phyloP scores from a whole-genome alignment of 2,888 invertebrate species.

The Eudasyphora cyanicolor region DNA sequence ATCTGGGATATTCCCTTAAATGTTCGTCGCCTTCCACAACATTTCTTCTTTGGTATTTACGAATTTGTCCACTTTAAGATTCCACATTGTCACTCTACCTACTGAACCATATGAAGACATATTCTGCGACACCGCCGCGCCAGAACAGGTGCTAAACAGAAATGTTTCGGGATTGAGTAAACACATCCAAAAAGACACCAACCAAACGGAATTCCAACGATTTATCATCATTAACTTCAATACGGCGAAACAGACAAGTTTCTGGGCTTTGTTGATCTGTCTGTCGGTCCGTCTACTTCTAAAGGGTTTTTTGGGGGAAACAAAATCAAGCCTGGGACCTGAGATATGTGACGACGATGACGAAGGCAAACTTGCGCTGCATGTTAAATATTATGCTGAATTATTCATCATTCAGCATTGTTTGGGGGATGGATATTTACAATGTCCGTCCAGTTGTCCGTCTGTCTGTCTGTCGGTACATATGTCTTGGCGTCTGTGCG shows the following conservation, averaged over 20 bases:
- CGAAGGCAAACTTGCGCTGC: background rate
- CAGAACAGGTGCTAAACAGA: background rate
- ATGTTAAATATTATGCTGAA: constrained; percentile 45
- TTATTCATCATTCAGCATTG: constrained; percentile 61
- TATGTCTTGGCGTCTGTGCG: background rate
- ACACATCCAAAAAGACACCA: background rate
- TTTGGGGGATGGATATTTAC: background rate
- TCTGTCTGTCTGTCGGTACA: too few relatives aligned
- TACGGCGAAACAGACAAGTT: background rate
- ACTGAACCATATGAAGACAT: background rate
- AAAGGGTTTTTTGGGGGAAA: background rate
- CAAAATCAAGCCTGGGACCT: background rate
- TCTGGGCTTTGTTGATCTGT: background rate
- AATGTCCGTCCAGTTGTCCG: too few relatives aligned
- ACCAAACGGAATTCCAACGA: constrained; percentile 18
- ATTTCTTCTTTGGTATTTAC: too few relatives aligned
- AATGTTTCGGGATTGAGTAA: constrained; percentile 8
- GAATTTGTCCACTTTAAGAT: background rate
- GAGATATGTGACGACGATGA: background rate
- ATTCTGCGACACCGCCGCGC: background rate
- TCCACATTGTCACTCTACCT: background rate
- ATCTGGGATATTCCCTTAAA: too few relatives aligned
- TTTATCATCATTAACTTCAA: constrained; percentile 32
- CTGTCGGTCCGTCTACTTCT: background rate
- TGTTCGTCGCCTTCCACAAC: too few relatives aligned